Conservation (phyloP, 2,888 invertebrate genomes). For the Drosophila cognata region DNA sequence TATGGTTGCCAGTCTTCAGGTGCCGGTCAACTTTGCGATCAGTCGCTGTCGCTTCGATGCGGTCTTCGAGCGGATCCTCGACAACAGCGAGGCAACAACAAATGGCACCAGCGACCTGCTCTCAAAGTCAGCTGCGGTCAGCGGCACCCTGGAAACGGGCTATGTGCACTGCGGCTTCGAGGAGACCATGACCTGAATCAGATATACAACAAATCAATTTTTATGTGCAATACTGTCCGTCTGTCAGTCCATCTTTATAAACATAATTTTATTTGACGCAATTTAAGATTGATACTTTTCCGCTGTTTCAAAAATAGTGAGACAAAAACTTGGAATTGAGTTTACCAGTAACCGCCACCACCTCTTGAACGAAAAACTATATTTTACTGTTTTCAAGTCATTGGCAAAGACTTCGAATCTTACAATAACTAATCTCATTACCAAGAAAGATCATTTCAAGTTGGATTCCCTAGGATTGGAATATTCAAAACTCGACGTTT, state of each 20-base stretch:
- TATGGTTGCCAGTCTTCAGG: constrained; percentile 47
- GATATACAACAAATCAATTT: background rate
- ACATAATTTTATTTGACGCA: background rate
- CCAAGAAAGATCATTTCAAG: background rate
- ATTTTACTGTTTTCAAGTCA: background rate
- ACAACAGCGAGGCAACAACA: constrained; percentile 55
- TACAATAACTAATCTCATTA: background rate
- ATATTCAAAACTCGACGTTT: background rate
- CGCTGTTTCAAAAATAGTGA: background rate
- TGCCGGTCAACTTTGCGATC: constrained; percentile 77
- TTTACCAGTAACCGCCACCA: background rate
- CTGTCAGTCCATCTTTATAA: background rate
- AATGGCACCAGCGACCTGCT: constrained; percentile 44
- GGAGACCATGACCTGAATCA: constrained; percentile 76
- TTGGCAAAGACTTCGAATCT: background rate
- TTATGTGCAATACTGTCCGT: constrained; percentile 2
- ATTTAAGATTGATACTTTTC: background rate
- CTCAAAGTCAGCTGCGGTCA: constrained; percentile 62
- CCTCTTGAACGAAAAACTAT: background rate
- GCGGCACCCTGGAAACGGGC: constrained; percentile 72
- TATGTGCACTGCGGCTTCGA: constrained; percentile 82
- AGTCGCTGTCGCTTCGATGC: constrained; percentile 83
- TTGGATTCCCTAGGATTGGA: background rate
- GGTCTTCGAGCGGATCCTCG: constrained; percentile 84
- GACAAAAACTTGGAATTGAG: background rate